These are phyloP conservation scores for Leptosomus discolor DNA, from an alignment of 2,113 vertebrate genomes.

Conservation along the genomic window DNA sequence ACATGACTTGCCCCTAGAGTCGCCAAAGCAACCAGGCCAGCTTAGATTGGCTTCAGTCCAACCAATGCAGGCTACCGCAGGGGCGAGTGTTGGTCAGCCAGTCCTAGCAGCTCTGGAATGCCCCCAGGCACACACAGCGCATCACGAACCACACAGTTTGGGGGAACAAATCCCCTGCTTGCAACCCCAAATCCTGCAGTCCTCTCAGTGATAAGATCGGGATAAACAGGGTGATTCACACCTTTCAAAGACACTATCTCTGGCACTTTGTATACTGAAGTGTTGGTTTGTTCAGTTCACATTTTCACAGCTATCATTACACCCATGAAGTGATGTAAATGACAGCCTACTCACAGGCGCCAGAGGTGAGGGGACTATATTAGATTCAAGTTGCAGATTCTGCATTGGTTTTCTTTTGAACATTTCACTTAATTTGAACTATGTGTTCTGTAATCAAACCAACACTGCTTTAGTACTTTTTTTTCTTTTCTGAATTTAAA, in stretches of 20 bases:
- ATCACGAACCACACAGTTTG: background rate
- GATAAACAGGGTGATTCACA: background rate
- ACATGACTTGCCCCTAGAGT: background rate
- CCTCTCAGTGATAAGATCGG: background rate
- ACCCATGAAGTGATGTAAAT: background rate
- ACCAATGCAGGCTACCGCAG: background rate
- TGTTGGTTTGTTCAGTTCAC: background rate
- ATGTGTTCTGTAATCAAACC: background rate
- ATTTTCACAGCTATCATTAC: background rate
- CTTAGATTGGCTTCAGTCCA: background rate
- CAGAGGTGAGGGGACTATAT: fast-evolving
- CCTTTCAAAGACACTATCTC: background rate
- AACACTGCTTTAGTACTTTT: background rate
- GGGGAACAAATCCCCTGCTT: background rate
- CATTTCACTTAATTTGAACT: background rate
- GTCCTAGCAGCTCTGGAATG: background rate
- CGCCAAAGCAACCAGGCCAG: background rate
- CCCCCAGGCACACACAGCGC: background rate
- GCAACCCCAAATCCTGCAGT: background rate
- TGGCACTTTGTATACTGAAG: background rate
- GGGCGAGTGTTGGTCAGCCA: background rate
- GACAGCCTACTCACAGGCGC: fast-evolving
- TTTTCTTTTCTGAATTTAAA: background rate
- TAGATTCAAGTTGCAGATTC: background rate
- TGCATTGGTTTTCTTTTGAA: background rate